Evolutionary conservation across 2,113 vertebrate genomes (phyloP).

Genomic region (Caloenas nicobarica): DNA sequence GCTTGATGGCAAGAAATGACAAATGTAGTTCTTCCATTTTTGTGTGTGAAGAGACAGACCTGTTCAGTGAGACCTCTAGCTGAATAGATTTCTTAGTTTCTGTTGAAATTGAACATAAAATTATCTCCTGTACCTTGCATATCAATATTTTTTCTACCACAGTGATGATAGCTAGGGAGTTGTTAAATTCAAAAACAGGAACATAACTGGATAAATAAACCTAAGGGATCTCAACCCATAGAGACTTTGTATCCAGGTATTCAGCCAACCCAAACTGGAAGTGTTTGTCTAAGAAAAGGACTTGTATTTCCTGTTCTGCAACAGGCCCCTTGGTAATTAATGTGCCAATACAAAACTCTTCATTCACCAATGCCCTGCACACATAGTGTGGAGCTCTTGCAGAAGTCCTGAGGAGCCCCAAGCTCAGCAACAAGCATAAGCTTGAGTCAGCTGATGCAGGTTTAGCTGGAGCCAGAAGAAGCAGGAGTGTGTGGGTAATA

Average conservation of each 20-base stretch:
- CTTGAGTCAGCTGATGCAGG: fast-evolving
- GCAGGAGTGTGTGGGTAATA: background rate
- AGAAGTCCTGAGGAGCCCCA: background rate
- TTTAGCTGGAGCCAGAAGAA: background rate
- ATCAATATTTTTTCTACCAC: conserved; percentile 66
- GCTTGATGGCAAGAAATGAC: background rate
- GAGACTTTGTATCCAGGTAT: conserved; percentile 52
- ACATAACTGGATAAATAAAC: conserved; percentile 68
- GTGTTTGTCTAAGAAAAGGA: conserved; percentile 66
- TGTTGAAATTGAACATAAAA: conserved; percentile 39
- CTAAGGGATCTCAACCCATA: conserved; percentile 50
- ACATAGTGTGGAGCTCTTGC: background rate
- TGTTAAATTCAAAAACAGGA: conserved; percentile 54
- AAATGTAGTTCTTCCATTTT: background rate
- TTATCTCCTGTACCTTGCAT: conserved; percentile 21
- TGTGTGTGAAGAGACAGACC: background rate
- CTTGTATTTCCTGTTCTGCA: conserved; percentile 57
- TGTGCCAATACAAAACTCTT: conserved; percentile 41
- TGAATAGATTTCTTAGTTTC: conserved; percentile 10
- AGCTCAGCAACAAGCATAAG: background rate
- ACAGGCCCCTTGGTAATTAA: conserved; percentile 35
- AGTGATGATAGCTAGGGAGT: conserved; percentile 48
- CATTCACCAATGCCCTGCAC: background rate
- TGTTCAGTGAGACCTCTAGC: background rate
- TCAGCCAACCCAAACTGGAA: conserved; percentile 68